Base-by-base conservation (phyloP, 2,888 invertebrate species). In the Pelosia muscerda region DNA sequence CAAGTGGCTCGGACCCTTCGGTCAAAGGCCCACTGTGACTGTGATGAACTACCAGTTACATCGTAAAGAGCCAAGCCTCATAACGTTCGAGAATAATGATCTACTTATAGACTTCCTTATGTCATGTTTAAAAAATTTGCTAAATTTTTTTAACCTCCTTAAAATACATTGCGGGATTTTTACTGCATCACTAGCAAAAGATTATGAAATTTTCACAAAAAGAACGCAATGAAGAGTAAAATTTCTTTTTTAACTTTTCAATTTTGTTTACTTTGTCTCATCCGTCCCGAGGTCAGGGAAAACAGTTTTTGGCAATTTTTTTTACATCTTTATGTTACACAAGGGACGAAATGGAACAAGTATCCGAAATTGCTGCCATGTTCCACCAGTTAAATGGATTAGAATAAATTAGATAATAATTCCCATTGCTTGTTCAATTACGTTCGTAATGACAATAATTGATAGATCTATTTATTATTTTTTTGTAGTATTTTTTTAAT, bases 311-410 rank as follows among this genome's bases (percentile, higher is more conserved):
- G 54, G n/a, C 49, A 68, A 69, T 54, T 66, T 69, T 72, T 75
- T 76, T 76, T 72, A 75, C 66, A 63, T 34, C 59, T 68, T 68
- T 59, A 76, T 78, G 68, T 78, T 72, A 72, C 73, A 56, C 63
- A 23, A 26, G 75, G 61, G 76, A 54, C 26, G 49, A 59, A 62
- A 61, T 23, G 63, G 54, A 58, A 69, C 60, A 63, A 70, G 66
- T 72, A 72, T 67, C 28, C 69, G 55, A 70, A 72, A 75, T 70
- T 75, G 25, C 22, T 28, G 59, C 11, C 54, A 66, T 66, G 68
- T 63, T 56, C 63, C 59, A 71, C 49, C 57, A 67, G 38, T 59
- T 58, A 25, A 22, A 0, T 5, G 54, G 59, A 57, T 63, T 59
- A 38, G 22, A 22, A 0, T 5, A 38, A 63, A 57, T 63, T 59